Evolutionary conservation across 2,113 vertebrate genomes (phyloP).

Genomic region (Nothobranchius kuhntae): DNA sequence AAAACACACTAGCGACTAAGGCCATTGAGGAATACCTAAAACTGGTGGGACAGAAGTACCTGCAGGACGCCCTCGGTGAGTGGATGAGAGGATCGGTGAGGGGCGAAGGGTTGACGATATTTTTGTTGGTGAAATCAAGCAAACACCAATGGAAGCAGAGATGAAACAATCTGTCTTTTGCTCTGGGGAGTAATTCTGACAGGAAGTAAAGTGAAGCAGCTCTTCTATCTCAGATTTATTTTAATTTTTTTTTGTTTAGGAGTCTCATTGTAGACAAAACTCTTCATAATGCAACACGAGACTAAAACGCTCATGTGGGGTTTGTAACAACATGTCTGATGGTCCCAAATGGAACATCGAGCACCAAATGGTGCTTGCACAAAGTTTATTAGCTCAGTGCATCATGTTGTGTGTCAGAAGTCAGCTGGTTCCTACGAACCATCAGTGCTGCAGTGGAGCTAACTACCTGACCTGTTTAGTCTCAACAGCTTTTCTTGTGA

Average conservation of each 20-base stretch:
- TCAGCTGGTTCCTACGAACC: neutral
- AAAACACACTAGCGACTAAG: slow-evolving; percentile 97
- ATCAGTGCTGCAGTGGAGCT: neutral
- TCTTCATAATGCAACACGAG: neutral
- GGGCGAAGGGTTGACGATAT: too few species aligned
- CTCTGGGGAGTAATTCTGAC: neutral
- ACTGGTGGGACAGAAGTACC: slow-evolving; percentile 98
- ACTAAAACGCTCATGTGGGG: neutral
- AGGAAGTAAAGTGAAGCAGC: neutral
- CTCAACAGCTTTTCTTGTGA: too few species aligned
- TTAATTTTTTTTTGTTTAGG: neutral
- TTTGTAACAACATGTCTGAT: neutral
- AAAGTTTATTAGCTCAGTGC: neutral
- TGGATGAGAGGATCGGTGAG: slow-evolving; percentile 6
- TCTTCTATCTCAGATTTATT: neutral
- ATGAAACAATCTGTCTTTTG: neutral
- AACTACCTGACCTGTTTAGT: too few species aligned
- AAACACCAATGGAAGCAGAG: too few species aligned
- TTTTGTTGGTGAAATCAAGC: too few species aligned
- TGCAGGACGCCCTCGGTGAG: slow-evolving; percentile 96
- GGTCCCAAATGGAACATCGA: neutral
- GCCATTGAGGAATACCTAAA: slow-evolving; percentile 99
- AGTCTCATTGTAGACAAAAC: neutral
- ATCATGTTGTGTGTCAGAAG: neutral
- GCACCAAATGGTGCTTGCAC: neutral